phyloP scores from a whole-genome alignment of 2,888 invertebrate genomes.

The Blera fallax region DNA sequence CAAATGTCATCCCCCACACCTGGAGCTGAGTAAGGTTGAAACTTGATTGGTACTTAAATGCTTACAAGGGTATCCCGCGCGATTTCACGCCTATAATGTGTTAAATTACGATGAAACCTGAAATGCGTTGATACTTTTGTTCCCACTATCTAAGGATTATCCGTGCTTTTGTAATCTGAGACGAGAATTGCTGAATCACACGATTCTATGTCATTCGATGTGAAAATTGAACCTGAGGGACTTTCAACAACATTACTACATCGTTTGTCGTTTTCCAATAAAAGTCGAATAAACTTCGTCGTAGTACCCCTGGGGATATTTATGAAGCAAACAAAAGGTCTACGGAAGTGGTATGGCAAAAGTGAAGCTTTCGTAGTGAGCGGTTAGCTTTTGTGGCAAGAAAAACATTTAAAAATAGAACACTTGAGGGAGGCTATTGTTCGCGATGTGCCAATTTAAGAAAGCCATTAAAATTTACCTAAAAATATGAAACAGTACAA shows the following conservation, averaged over 20 bases:
- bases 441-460: not conserved
- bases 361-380: not conserved
- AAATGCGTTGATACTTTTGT: not conserved
- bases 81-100: constrained; percentile 7
- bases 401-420: constrained; percentile 14
- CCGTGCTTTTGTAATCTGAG: not conserved
- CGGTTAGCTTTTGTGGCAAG: not conserved
- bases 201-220: not conserved
- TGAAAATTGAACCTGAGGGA: not conserved
- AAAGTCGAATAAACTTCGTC: constrained; percentile 11
- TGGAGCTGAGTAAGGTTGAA: not conserved
- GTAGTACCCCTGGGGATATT: not conserved
- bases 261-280: constrained; percentile 6
- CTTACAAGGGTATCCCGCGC: not conserved
- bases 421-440: not conserved
- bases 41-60: constrained; percentile 7
- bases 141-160: not conserved
- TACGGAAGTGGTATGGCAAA: not conserved
- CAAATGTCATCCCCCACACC: not conserved
- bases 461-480: not conserved
- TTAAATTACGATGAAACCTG: not conserved
- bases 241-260: not conserved
- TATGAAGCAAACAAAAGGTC: not conserved
- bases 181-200: not conserved
- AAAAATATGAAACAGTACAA: not conserved